Conservation (phyloP, 2,113 vertebrate species). For the Candoia aspera region DNA sequence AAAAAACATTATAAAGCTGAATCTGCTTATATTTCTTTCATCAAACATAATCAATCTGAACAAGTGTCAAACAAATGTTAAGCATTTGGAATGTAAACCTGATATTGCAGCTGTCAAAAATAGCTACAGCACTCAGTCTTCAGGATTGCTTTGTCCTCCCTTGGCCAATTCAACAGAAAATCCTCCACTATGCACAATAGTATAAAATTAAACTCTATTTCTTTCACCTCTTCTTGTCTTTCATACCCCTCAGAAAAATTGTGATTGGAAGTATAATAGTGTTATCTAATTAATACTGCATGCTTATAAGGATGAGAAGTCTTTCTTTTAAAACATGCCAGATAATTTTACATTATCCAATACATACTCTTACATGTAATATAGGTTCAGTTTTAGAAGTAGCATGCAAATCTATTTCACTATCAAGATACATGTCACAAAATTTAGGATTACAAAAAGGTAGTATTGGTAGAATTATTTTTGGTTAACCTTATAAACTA, state of each 20-base stretch:
- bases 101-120: slow-evolving; percentile 59
- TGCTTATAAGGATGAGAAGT: slow-evolving; percentile 23
- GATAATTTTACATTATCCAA: background rate
- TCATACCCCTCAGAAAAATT: slow-evolving; percentile 10
- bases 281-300: background rate
- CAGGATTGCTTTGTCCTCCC: slow-evolving; percentile 15
- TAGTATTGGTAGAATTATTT: slow-evolving; percentile 24
- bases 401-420: slow-evolving; percentile 17
- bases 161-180: slow-evolving; percentile 40
- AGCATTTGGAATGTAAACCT: slow-evolving; percentile 47
- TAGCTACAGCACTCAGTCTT: slow-evolving; percentile 50
- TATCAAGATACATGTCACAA: slow-evolving; percentile 17
- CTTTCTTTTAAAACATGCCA: background rate
- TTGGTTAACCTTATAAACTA: background rate
- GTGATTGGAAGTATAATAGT: slow-evolving; percentile 18
- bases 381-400: slow-evolving; percentile 21
- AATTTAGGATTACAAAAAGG: slow-evolving; percentile 29
- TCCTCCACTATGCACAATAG: slow-evolving; percentile 28
- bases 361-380: background rate
- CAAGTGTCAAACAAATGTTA: slow-evolving; percentile 53
- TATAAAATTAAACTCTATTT: slow-evolving; percentile 46
- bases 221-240: background rate
- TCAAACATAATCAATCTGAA: slow-evolving; percentile 43
- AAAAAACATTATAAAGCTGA: background rate
- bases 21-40: background rate